These are phyloP conservation scores for Ennomos erosarius DNA, from an alignment of 2,888 invertebrate genomes.

Conservation along the genomic window DNA sequence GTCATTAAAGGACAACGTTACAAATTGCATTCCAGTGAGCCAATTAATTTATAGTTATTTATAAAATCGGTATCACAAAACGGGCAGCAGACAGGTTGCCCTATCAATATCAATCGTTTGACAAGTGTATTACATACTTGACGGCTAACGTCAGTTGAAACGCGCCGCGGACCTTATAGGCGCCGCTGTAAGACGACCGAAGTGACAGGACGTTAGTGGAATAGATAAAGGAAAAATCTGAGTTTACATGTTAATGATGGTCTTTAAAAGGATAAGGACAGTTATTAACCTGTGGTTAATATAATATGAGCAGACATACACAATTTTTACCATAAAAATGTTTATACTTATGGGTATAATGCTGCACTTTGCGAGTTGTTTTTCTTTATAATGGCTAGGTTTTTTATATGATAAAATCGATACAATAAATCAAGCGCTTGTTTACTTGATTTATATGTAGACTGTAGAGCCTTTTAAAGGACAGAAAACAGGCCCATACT, in stretches of 20 bases:
- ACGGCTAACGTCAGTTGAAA: constrained; percentile 43
- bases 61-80: constrained; percentile 51
- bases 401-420: no score
- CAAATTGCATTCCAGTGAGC: constrained; percentile 56
- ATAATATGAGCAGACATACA: no score
- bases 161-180: constrained; percentile 33
- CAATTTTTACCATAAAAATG: no score
- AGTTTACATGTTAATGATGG: constrained; percentile 10
- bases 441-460: no score
- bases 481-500: no score
- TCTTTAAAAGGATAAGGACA: background rate
- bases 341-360: no score
- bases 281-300: no score
- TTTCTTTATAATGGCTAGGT: no score
- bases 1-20: constrained; percentile 55
- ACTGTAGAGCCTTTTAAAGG: no score
- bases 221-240: constrained; percentile 13
- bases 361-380: no score
- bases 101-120: constrained; percentile 64
- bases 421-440: no score
- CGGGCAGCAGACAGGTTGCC: constrained; percentile 49
- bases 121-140: constrained; percentile 56
- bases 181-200: constrained; percentile 33
- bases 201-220: constrained; percentile 30
- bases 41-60: constrained; percentile 58